These are phyloP conservation scores for Actinostola sp. DNA, from an alignment of 92 coral and sea anemone species.

Conservation along the genomic window DNA sequence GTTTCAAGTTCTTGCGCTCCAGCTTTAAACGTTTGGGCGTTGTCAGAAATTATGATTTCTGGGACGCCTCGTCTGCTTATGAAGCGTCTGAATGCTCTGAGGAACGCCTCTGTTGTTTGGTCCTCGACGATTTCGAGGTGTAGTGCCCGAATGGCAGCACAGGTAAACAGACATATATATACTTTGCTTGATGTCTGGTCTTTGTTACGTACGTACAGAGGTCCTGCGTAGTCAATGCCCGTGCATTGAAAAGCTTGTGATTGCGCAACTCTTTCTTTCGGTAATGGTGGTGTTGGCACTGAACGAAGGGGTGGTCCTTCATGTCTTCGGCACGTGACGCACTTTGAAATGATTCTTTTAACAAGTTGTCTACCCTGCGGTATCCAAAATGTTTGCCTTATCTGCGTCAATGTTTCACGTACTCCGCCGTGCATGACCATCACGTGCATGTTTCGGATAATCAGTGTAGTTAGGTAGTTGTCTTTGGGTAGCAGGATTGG, in stretches of 20 bases:
- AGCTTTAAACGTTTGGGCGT: slow-evolving; percentile 48
- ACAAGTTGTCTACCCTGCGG: slow-evolving; percentile 58
- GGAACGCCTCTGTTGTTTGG: slow-evolving; percentile 39
- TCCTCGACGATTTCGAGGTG: slow-evolving; percentile 55
- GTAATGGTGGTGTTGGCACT: slow-evolving; percentile 49
- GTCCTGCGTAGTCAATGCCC: slow-evolving; percentile 63
- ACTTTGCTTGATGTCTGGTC: slow-evolving; percentile 30
- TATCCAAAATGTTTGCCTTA: slow-evolving; percentile 62
- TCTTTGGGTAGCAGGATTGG: slow-evolving; percentile 43
- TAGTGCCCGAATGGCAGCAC: slow-evolving; percentile 42
- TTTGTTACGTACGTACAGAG: slow-evolving; percentile 36
- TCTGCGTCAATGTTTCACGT: slow-evolving; percentile 47
- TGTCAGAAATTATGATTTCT: slow-evolving; percentile 48
- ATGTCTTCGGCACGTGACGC: slow-evolving; percentile 41
- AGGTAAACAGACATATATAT: slow-evolving; percentile 53
- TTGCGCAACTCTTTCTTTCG: slow-evolving; percentile 36
- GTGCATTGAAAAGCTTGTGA: slow-evolving; percentile 55
- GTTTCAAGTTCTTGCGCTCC: slow-evolving; percentile 44
- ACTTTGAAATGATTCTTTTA: slow-evolving; percentile 36
- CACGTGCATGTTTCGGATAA: slow-evolving; percentile 35
- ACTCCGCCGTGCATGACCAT: slow-evolving; percentile 45
- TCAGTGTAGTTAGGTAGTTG: slow-evolving; percentile 34
- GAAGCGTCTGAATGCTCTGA: slow-evolving; percentile 46
- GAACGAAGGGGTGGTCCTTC: slow-evolving; percentile 45
- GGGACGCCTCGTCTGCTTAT: slow-evolving; percentile 52